Conservation (phyloP, 2,113 vertebrate species). For the Triplophysa siluroides region DNA sequence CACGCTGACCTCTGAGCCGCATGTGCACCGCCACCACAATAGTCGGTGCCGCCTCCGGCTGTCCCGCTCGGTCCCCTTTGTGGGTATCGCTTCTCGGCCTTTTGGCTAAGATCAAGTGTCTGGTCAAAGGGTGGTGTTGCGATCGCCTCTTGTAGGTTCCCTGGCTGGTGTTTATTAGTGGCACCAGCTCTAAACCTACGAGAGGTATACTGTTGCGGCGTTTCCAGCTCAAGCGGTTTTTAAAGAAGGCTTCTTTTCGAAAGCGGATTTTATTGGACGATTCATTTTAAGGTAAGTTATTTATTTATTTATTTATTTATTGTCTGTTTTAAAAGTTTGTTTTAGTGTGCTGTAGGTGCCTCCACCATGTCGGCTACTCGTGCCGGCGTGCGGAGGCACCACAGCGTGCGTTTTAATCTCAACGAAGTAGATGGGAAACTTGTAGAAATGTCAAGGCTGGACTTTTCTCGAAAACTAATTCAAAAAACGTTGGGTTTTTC, state of each 20-base stretch:
- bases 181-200: neutral
- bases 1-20: too few species aligned
- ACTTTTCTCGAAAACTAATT: neutral
- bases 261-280: too few species aligned
- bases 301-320: too few species aligned
- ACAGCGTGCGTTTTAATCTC: neutral
- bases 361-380: conserved; percentile 30
- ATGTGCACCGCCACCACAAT: too few species aligned
- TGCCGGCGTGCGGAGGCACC: conserved; percentile 1
- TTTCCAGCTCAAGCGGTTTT: too few species aligned
- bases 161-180: neutral
- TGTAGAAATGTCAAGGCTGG: neutral
- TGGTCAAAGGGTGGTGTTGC: neutral
- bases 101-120: neutral
- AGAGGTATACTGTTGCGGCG: neutral
- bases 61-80: too few species aligned
- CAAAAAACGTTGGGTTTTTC: too few species aligned
- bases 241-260: too few species aligned
- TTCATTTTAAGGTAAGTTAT: too few species aligned
- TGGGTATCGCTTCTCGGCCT: neutral
- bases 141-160: neutral
- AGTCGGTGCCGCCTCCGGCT: too few species aligned
- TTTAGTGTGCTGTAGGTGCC: neutral
- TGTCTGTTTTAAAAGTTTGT: too few species aligned
- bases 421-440: neutral